A percentile compares a stretch with the other conserved stretches of the same genome.
phyloP scores from a whole-genome alignment of 1,140 invertebrate genomes.

The Caerostris darwini region DNA sequence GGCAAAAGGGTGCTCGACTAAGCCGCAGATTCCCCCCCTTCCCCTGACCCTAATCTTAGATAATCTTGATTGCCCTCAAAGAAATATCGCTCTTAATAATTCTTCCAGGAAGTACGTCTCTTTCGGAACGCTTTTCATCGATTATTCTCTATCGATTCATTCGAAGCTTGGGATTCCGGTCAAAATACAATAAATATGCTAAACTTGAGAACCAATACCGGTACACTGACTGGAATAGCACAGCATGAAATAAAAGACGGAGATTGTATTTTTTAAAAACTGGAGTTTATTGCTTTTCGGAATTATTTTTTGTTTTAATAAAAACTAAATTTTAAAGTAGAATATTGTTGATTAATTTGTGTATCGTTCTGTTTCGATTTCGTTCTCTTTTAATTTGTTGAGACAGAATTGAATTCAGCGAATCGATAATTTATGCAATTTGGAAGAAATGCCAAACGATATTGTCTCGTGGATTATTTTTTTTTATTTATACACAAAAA shows the following conservation, averaged over 20 bases:
- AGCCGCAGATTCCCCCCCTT: background rate
- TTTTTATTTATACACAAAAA: no score
- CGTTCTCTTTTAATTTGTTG: background rate
- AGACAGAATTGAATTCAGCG: background rate
- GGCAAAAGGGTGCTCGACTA: background rate
- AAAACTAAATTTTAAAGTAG: constrained; percentile 1
- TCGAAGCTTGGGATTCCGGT: constrained; percentile 1
- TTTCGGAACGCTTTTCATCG: background rate
- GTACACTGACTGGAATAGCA: background rate
- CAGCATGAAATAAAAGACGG: constrained; percentile 9
- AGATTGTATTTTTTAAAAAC: background rate
- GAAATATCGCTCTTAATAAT: constrained; percentile 47
- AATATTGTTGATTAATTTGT: background rate
- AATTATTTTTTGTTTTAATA: background rate
- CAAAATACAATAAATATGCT: constrained; percentile 45
- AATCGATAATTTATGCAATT: background rate
- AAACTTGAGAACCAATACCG: constrained; percentile 6
- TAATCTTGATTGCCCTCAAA: constrained; percentile 29
- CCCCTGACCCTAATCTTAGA: constrained; percentile 31
- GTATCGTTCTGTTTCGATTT: background rate
- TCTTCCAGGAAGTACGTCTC: background rate
- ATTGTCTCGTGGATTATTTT: no score
- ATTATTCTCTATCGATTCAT: constrained; percentile 36
- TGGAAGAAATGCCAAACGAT: background rate
- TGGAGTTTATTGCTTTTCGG: background rate